Evolutionary conservation across 2,797 vertebrate species (phyloP).

Genomic region (Rhadinocentrus ornatus): DNA sequence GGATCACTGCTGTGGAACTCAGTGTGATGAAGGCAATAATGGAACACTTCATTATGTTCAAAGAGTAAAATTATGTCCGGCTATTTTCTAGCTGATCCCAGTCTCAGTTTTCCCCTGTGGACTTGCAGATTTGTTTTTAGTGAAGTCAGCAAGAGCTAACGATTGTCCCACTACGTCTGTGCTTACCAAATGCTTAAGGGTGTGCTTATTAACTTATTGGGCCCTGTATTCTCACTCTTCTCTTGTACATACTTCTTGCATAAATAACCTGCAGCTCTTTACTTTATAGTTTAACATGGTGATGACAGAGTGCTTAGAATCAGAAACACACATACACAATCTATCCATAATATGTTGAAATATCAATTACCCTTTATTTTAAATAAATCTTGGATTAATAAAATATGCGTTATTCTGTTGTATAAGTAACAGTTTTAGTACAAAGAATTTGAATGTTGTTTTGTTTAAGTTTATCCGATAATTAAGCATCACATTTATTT

Average conservation of each 20-base stretch:
- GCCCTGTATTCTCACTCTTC: neutral
- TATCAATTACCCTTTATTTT: neutral
- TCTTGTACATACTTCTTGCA: slow-evolving; percentile 5
- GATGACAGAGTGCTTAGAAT: neutral
- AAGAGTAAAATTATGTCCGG: slow-evolving; percentile 38
- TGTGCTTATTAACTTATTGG: slow-evolving; percentile 10
- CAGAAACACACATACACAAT: neutral
- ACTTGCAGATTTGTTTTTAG: slow-evolving; percentile 15
- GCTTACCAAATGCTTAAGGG: slow-evolving; percentile 10
- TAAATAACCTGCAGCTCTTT: slow-evolving; percentile 17
- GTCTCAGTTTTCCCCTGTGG: neutral
- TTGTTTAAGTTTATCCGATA: neutral
- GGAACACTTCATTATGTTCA: slow-evolving; percentile 35
- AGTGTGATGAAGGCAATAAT: slow-evolving; percentile 40
- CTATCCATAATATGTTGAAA: neutral
- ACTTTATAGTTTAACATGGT: neutral
- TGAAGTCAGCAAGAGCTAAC: slow-evolving; percentile 11
- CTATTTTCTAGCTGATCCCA: slow-evolving; percentile 22
- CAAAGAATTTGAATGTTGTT: neutral
- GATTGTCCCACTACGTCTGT: slow-evolving; percentile 1
- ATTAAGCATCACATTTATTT: neutral
- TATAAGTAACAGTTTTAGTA: neutral
- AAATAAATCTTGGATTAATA: neutral
- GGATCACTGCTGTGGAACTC: slow-evolving; percentile 39
- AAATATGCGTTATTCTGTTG: neutral